Evolutionary conservation across 1,140 invertebrate species (phyloP).

Genomic region (Diorhabda elongata): DNA sequence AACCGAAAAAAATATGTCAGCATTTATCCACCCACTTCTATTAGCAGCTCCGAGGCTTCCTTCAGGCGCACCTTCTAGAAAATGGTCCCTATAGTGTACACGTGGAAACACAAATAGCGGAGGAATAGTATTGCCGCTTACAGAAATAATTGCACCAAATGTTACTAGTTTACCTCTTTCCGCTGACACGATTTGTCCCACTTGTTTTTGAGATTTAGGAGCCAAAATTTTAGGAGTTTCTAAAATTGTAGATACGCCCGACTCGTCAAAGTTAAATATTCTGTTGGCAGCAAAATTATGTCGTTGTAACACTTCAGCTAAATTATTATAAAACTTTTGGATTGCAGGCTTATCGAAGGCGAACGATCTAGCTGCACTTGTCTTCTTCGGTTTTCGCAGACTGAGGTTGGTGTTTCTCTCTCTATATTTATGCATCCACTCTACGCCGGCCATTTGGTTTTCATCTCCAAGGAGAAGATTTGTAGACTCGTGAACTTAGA

Average conservation of each 20-base stretch:
- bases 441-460: constrained; percentile 20
- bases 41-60: constrained; percentile 47
- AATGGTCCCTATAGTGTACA: constrained; percentile 42
- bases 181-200: constrained; percentile 44
- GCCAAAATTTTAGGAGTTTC: constrained; percentile 41
- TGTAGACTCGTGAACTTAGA: constrained; percentile 19
- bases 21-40: too few species aligned
- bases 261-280: constrained; percentile 19
- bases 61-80: constrained; percentile 37
- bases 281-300: constrained; percentile 21
- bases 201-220: constrained; percentile 42
- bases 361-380: constrained; percentile 18
- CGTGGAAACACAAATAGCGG: constrained; percentile 45
- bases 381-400: constrained; percentile 23
- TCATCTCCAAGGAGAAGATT: constrained; percentile 20
- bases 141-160: constrained; percentile 43
- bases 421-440: constrained; percentile 20
- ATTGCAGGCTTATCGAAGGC: constrained; percentile 10
- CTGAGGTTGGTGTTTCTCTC: constrained; percentile 16
- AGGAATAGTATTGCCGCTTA: constrained; percentile 43
- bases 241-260: constrained; percentile 36
- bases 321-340: constrained; percentile 19
- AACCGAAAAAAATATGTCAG: too few species aligned
- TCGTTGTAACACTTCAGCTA: constrained; percentile 12
- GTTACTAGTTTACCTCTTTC: constrained; percentile 46